Base-by-base conservation (phyloP, 2,113 vertebrate species). In the Crypturellus undulatus region DNA sequence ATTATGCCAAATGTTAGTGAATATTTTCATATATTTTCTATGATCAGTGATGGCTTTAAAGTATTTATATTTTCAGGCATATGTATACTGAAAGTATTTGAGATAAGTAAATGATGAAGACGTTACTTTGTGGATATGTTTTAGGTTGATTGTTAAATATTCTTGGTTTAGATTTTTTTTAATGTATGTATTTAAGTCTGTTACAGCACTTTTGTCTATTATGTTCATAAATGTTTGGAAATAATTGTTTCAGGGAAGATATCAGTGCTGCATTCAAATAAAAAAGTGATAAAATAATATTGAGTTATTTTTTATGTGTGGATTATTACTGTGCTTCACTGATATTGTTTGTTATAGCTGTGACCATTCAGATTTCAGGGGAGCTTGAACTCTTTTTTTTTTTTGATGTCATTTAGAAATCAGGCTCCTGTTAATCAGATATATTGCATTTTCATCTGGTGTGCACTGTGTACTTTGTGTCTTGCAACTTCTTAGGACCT, bases 1-100 rank as follows among this genome's bases (percentile, higher is more conserved):
- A 38, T 84, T 88, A 85, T 97, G 95, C 96, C 96, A 97, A 96
- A 95, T 68, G 62, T 79, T 79, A 67, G 54, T 91, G 62, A 77
- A 34, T 96, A 64, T 95, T 95, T 97, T 96, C 73, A 32, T 77
- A 7, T 78, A 49, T 82, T 95, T 83, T 89, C 58, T 94, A 40
- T 93, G 82, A 38, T 73, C 67, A 90, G 60, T 72, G 42, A 51
- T 93, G 97, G 86, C 45, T 90, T 84, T 90, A 92, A 87, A 83
- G 64, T 52, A 64, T 72, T 38, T 51, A 5, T 62, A 26, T 96
- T 96, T 64, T 59, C 67, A 86, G 76, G 70, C 92, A 47, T 85
- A 10, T 10, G 18, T 87, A 49, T 10, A 93, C 43, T 70, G 86
- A 72, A n/a, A 47, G 60, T 76, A 43, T 92, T 76, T 79, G 70